Evolutionary conservation across 2,113 vertebrate genomes (phyloP).

Genomic region (Seriola quinqueradiata): DNA sequence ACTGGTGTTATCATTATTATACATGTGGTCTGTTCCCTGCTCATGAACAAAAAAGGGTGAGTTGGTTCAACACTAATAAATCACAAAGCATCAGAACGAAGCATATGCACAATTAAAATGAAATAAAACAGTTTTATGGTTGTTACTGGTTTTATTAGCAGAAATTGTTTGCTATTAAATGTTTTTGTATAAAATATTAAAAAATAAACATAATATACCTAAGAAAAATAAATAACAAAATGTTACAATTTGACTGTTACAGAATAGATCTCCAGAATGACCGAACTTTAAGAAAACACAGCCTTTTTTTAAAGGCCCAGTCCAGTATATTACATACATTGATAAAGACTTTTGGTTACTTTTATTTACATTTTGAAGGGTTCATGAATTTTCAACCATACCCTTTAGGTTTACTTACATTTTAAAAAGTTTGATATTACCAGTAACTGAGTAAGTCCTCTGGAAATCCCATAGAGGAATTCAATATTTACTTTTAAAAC

Average conservation of each 20-base stretch:
- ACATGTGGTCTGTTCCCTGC: too few species aligned
- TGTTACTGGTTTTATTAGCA: slow-evolving; percentile 36
- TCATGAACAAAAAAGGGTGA: too few species aligned
- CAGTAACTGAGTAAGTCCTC: background rate
- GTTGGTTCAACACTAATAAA: too few species aligned
- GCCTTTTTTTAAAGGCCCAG: background rate
- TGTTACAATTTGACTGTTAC: background rate
- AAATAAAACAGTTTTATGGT: background rate
- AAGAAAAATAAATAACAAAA: background rate
- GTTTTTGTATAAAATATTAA: slow-evolving; percentile 21
- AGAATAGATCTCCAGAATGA: background rate
- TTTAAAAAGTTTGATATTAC: background rate
- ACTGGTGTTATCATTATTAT: too few species aligned
- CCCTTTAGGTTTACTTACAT: background rate
- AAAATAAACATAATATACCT: slow-evolving; percentile 1
- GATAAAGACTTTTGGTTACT: background rate
- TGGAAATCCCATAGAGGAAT: background rate
- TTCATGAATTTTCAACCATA: background rate
- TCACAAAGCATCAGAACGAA: background rate
- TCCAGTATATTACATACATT: background rate
- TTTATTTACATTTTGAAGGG: background rate
- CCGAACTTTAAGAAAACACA: background rate
- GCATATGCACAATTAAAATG: background rate
- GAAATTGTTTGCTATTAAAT: slow-evolving; percentile 9
- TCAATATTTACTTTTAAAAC: too few species aligned